These are phyloP conservation scores for Anastrepha ludens DNA, from an alignment of 1,140 invertebrate genomes.

Conservation along the genomic window DNA sequence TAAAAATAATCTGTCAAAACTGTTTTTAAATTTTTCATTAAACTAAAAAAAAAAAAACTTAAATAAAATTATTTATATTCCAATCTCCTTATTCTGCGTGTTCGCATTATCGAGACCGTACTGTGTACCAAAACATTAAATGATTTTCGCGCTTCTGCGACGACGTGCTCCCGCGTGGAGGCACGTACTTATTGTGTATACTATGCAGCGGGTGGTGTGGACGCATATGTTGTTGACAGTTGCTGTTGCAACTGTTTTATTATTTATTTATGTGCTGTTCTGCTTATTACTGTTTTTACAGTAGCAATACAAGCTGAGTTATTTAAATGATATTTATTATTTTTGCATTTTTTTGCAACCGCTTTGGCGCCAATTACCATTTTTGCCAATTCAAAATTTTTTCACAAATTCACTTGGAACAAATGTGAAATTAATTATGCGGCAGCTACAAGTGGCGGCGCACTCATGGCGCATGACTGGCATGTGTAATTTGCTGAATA, in stretches of 20 bases:
- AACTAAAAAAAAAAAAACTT: no score
- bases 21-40: no score
- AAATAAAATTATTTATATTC: no score
- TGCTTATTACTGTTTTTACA: background rate
- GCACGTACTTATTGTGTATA: background rate
- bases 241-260: background rate
- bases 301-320: background rate
- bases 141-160: slow-evolving; percentile 9
- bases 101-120: no score
- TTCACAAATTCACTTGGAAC: slow-evolving; percentile 22
- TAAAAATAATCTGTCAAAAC: no score
- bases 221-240: slow-evolving; percentile 41
- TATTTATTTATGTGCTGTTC: background rate
- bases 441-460: background rate
- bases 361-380: background rate
- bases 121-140: background rate
- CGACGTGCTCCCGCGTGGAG: slow-evolving; percentile 3
- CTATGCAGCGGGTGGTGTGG: background rate
- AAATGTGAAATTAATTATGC: slow-evolving; percentile 50
- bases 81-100: no score
- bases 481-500: slow-evolving; percentile 13
- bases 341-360: background rate
- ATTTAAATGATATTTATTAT: background rate
- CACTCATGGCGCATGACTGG: background rate
- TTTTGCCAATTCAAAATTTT: background rate